Evolutionary conservation across 2,797 vertebrate genomes (phyloP).

Genomic region (Karalla daura): DNA sequence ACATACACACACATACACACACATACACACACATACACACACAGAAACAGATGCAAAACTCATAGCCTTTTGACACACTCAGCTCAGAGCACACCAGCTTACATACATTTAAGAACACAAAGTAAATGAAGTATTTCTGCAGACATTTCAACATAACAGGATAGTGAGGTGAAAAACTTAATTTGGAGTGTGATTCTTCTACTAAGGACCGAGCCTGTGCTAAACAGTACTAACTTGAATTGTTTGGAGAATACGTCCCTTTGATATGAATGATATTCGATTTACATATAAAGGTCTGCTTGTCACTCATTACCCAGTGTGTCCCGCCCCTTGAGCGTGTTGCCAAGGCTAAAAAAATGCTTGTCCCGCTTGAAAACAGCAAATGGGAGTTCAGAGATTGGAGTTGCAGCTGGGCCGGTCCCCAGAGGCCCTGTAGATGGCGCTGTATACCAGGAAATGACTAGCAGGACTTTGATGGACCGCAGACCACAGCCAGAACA

Average conservation of each 20-base stretch:
- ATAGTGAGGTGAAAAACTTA: not conserved
- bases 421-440: conserved; percentile 67
- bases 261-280: not conserved
- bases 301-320: conserved; percentile 8
- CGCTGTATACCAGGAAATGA: conserved; percentile 72
- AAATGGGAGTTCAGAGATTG: not conserved
- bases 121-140: no score
- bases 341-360: conserved; percentile 29
- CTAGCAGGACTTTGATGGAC: conserved; percentile 31
- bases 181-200: not conserved
- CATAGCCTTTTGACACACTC: no score
- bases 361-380: conserved; percentile 11
- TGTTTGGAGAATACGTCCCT: not conserved
- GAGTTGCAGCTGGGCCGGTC: conserved; percentile 13
- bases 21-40: no score
- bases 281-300: not conserved
- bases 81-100: no score
- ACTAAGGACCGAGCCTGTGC: not conserved
- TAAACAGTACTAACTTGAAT: not conserved
- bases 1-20: no score
- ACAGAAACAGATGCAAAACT: no score
- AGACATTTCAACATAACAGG: no score
- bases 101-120: no score
- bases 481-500: conserved; percentile 31
- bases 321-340: not conserved